Conservation (phyloP, 2,888 invertebrate species). For the Drosophila buzzatii region DNA sequence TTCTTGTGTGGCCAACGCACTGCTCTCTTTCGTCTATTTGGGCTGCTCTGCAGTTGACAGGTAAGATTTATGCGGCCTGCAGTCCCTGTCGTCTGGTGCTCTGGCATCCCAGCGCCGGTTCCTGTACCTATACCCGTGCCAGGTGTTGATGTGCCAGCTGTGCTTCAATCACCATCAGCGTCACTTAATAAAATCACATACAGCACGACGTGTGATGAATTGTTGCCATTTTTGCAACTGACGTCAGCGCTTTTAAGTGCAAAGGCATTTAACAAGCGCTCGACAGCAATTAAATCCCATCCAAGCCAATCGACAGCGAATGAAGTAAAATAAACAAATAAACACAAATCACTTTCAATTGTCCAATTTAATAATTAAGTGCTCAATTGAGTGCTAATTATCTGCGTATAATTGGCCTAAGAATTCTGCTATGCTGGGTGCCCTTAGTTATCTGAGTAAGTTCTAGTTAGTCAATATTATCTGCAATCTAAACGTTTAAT, state of each 20-base stretch:
- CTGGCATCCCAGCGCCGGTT: conserved; percentile 1
- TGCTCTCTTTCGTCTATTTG: conserved; percentile 18
- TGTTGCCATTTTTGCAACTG: conserved; percentile 59
- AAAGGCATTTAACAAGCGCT: conserved; percentile 60
- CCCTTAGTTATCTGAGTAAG: neutral
- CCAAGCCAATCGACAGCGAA: conserved; percentile 26
- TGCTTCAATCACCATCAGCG: conserved; percentile 78
- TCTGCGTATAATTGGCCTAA: neutral
- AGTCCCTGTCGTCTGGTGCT: conserved; percentile 27
- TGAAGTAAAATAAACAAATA: conserved; percentile 17
- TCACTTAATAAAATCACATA: conserved; percentile 78
- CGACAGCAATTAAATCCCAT: conserved; percentile 54
- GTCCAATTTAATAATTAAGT: conserved; percentile 18
- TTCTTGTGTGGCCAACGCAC: conserved; percentile 1
- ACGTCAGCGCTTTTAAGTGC: conserved; percentile 57
- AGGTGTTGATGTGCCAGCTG: conserved; percentile 79
- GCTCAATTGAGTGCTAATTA: conserved; percentile 10
- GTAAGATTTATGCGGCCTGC: conserved; percentile 74
- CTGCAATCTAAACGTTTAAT: too few relatives aligned
- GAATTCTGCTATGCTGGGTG: neutral
- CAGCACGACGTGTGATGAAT: conserved; percentile 75
- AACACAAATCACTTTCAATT: conserved; percentile 4
- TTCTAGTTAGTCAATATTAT: neutral
- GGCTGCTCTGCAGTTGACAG: conserved; percentile 69
- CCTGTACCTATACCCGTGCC: conserved; percentile 43